Conservation (phyloP, 1,140 invertebrate species). For the Leptopilina clavipes region DNA sequence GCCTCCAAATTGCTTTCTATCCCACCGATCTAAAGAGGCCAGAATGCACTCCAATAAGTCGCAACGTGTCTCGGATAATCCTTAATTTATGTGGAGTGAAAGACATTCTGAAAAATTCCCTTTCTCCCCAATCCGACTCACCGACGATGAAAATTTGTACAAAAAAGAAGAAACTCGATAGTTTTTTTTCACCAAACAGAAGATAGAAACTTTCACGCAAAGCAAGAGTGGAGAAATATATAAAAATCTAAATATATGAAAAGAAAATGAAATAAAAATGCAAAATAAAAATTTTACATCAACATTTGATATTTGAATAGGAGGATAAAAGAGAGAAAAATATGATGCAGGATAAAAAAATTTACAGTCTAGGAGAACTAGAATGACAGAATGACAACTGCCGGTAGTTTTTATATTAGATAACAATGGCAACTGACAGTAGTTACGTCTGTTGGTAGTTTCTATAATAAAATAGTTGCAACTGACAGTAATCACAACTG, state of each 20-base stretch:
- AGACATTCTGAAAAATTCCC: conserved; percentile 23
- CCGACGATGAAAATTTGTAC: neutral
- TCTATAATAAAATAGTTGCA: too few species aligned
- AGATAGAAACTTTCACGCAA: neutral
- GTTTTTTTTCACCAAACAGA: neutral
- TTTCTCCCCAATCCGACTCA: neutral
- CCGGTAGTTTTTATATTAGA: too few species aligned
- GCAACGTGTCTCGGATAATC: conserved; percentile 17
- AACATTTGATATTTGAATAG: too few species aligned
- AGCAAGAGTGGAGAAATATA: neutral
- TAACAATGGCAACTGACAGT: too few species aligned
- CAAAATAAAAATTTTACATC: too few species aligned
- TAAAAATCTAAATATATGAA: neutral
- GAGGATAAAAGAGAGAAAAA: too few species aligned
- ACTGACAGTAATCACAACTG: too few species aligned
- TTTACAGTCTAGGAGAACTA: too few species aligned
- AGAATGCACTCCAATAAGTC: conserved; percentile 29
- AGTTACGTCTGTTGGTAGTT: too few species aligned
- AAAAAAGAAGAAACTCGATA: neutral
- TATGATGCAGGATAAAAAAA: too few species aligned
- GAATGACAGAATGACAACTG: too few species aligned
- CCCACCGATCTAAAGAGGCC: conserved; percentile 10
- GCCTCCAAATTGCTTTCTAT: conserved; percentile 24
- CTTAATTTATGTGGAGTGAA: conserved; percentile 8
- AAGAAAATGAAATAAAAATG: neutral